Base-by-base conservation (phyloP, 2,888 invertebrate genomes). In the Mellilla xanthometata region DNA sequence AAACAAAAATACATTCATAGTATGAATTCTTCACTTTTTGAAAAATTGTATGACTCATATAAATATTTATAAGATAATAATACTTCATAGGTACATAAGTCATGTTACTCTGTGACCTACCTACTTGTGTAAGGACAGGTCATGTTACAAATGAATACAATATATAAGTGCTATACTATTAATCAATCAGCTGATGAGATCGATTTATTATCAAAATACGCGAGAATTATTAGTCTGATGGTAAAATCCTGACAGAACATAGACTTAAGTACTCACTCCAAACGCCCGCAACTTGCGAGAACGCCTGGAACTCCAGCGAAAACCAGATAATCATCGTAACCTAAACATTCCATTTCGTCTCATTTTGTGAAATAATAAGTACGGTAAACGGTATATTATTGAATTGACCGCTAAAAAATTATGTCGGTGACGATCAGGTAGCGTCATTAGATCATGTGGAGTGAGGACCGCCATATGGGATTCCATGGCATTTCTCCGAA, bases 391-490 rank as follows among this genome's bases (percentile, higher is more conserved):
- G 31, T 44, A 36, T 42, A 49, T 58, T 56, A 62, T 59, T 61
- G 61, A 67, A 62, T 64, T 58, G 56, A 60, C 58, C 48, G 49
- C 53, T 50, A 36, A 58, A 59, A 69, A 66, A 68, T 63, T 62
- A 60, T 64, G 58, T 62, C 68, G 62, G 65, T 58, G 68, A 77
- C 69, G 68, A 71, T 58, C 67, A 68, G 68, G 74, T 80, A 84
- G 83, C 87, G 86, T 86, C 87, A 83, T 78, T 81, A 77, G 70
- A 86, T 88, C 87, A 87, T 88, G 87, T 88, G 86, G 85, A 84
- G 81, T 76, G 77, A 81, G 83, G 86, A 88, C 88, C 88, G 88
- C 88, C 88, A 88, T 88, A 88, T 88, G 88, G 88, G 87, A 87
- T 85, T 88, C 88, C 84, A 88, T 87, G 84, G 88, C 84, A 82